These are phyloP conservation scores for Micropoecilia bifurca DNA, from an alignment of 2,797 vertebrate species.

Conservation along the genomic window DNA sequence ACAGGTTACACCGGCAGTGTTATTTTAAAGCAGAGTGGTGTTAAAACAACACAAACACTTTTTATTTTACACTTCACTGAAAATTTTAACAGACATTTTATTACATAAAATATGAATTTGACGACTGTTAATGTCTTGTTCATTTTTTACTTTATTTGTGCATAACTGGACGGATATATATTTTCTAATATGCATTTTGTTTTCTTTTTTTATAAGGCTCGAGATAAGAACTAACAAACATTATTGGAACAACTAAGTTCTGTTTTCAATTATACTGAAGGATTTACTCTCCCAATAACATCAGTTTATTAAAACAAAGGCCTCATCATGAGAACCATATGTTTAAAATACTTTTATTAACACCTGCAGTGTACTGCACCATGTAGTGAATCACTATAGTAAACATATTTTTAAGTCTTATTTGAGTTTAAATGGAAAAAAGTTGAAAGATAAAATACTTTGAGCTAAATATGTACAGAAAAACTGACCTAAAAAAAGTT, in stretches of 20 bases:
- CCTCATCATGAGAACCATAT: constrained; percentile 25
- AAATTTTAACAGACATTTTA: no score
- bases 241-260: constrained; percentile 34
- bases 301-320: constrained; percentile 38
- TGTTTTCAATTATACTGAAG: constrained; percentile 55
- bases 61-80: no score
- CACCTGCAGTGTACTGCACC: background rate
- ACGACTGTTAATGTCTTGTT: no score
- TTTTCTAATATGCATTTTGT: no score
- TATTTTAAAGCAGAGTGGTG: no score
- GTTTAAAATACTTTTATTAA: constrained; percentile 1
- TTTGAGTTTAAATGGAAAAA: background rate
- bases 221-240: constrained; percentile 30
- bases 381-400: background rate
- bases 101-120: no score
- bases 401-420: background rate
- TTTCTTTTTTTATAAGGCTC: background rate
- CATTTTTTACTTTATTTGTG: no score
- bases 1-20: no score
- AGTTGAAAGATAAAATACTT: background rate
- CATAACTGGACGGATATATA: no score
- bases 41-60: no score
- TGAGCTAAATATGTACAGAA: background rate
- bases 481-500: background rate
- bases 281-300: constrained; percentile 52